Conservation (phyloP, 1,140 invertebrate genomes). For the Scaptomyza graminum region DNA sequence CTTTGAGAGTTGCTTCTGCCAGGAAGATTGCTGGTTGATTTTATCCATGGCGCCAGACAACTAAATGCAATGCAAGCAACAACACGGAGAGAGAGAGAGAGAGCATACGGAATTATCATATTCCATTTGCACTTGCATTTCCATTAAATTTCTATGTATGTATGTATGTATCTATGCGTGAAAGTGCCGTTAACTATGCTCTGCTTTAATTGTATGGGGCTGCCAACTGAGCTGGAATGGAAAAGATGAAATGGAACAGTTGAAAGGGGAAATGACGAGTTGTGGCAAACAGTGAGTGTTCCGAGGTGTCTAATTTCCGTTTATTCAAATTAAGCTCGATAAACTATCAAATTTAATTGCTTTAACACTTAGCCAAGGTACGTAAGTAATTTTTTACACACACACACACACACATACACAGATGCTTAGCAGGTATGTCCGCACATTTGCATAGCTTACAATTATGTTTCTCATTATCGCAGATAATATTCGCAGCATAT, state of each 20-base stretch:
- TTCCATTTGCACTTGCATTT: slow-evolving; percentile 8
- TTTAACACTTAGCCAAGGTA: slow-evolving; percentile 59
- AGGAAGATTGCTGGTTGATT: slow-evolving; percentile 36
- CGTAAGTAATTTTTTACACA: slow-evolving; percentile 43
- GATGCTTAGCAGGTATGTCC: slow-evolving; percentile 35
- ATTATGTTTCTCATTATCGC: slow-evolving; percentile 79
- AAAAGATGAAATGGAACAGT: not conserved
- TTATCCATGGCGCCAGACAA: slow-evolving; percentile 21
- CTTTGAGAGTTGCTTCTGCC: slow-evolving; percentile 5
- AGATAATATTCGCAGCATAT: slow-evolving; percentile 79
- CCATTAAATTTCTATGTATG: slow-evolving; percentile 14
- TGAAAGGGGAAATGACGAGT: not conserved
- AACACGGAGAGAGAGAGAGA: too few species aligned
- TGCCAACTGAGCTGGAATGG: slow-evolving; percentile 14
- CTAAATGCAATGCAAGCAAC: slow-evolving; percentile 52
- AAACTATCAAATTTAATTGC: slow-evolving; percentile 75
- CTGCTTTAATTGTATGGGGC: slow-evolving; percentile 5
- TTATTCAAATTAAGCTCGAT: slow-evolving; percentile 73
- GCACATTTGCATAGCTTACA: slow-evolving; percentile 75
- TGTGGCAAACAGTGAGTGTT: slow-evolving; percentile 25
- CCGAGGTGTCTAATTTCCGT: slow-evolving; percentile 66
- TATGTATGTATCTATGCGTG: not conserved
- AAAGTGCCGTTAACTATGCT: slow-evolving; percentile 27
- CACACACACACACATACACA: slow-evolving; percentile 18
- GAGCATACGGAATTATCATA: slow-evolving; percentile 11